phyloP scores from a whole-genome alignment of 2,113 vertebrate genomes.

The Cyprinus carpio region DNA sequence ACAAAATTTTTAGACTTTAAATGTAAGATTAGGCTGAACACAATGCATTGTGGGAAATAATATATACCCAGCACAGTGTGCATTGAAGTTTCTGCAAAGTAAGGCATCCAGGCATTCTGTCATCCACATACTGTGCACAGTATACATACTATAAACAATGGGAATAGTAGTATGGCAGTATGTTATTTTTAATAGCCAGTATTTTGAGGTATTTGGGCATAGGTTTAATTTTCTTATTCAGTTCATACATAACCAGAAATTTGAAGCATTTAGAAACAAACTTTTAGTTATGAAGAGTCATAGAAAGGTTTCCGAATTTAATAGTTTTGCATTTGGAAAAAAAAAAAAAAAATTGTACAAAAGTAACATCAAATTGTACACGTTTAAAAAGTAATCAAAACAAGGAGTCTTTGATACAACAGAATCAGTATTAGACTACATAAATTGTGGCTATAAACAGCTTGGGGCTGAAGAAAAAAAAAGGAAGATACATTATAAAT shows the following conservation, averaged over 20 bases:
- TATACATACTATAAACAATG: not conserved
- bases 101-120: not conserved
- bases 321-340: slow-evolving; percentile 88
- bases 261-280: slow-evolving; percentile 12
- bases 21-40: not conserved
- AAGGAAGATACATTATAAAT: slow-evolving; percentile 69
- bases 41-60: not conserved
- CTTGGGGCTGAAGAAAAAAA: slow-evolving; percentile 87
- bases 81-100: not conserved
- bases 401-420: slow-evolving; percentile 93
- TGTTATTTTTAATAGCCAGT: not conserved
- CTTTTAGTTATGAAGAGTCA: slow-evolving; percentile 28
- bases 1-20: not conserved
- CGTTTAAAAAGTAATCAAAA: slow-evolving; percentile 97
- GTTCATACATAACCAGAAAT: slow-evolving; percentile 14
- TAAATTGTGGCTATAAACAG: slow-evolving; percentile 97
- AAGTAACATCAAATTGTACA: slow-evolving; percentile 99
- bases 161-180: not conserved
- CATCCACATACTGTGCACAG: not conserved
- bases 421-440: slow-evolving; percentile 91
- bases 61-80: not conserved
- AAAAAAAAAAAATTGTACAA: slow-evolving; percentile 93
- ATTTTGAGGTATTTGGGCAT: not conserved
- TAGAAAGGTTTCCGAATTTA: slow-evolving; percentile 76
- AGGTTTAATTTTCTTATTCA: not conserved